Conservation (phyloP, 2,797 vertebrate species). For the Acipenser oxyrinchus region DNA sequence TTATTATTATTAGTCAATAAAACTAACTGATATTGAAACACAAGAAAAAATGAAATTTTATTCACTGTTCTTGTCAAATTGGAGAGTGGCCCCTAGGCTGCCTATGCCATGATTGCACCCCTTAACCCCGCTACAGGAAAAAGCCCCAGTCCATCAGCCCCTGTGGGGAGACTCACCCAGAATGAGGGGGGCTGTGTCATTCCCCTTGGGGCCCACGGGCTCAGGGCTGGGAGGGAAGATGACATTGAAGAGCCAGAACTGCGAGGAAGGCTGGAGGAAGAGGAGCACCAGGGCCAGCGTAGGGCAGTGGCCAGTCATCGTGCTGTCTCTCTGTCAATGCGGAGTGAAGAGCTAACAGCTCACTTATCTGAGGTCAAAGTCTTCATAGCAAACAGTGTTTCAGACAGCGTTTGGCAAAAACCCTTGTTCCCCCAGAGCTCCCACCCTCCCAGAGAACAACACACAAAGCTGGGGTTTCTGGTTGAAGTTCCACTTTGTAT, state of each 20-base stretch:
- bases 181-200: slow-evolving; percentile 80
- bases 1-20: no score
- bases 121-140: background rate
- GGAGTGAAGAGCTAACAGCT: background rate
- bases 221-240: slow-evolving; percentile 82
- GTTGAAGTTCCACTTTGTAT: no score
- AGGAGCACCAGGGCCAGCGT: slow-evolving; percentile 32
- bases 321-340: background rate
- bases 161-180: slow-evolving; percentile 67
- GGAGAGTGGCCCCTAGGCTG: no score
- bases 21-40: no score
- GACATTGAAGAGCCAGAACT: slow-evolving; percentile 88
- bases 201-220: slow-evolving; percentile 54
- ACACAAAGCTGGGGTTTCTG: no score
- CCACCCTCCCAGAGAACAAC: no score
- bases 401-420: no score
- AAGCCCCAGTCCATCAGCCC: background rate
- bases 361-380: background rate
- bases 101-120: no score
- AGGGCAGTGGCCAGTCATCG: slow-evolving; percentile 33
- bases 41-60: background rate
- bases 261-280: slow-evolving; percentile 55
- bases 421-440: no score
- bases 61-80: slow-evolving; percentile 9
- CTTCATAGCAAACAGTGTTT: no score